These are phyloP conservation scores for Potamarius usumacintae DNA, from an alignment of 2,113 vertebrate species.

Conservation along the genomic window DNA sequence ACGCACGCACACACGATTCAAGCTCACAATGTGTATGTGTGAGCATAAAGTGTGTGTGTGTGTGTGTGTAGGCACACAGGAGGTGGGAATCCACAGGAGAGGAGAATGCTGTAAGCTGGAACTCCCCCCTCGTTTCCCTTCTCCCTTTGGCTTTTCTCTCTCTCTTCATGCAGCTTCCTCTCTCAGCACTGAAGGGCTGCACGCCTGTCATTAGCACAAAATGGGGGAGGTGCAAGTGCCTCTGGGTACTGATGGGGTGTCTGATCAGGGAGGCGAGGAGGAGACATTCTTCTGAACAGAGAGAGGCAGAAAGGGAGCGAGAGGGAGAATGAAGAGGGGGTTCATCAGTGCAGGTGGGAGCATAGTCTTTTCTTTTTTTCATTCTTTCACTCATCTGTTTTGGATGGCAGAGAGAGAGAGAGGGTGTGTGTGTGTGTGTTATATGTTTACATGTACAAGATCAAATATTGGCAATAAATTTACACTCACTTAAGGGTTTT, in stretches of 20 bases:
- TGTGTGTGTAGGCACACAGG: conserved; percentile 36
- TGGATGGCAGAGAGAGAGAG: not conserved
- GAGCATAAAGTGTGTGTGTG: not conserved
- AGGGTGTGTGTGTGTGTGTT: not conserved
- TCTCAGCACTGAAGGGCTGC: conserved; percentile 32
- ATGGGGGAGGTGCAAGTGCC: conserved; percentile 44
- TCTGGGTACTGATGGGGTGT: conserved; percentile 42
- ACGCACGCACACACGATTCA: conserved; percentile 13
- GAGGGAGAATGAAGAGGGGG: not conserved
- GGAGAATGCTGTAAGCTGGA: conserved; percentile 33
- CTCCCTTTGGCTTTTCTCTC: conserved; percentile 14
- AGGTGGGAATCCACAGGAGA: conserved; percentile 32
- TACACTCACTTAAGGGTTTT: not conserved
- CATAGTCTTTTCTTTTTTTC: conserved; percentile 4
- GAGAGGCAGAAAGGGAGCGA: conserved; percentile 29
- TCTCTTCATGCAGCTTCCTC: conserved; percentile 36
- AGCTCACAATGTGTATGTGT: not conserved
- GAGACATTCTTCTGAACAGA: conserved; percentile 41
- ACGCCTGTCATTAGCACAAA: conserved; percentile 45
- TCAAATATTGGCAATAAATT: not conserved
- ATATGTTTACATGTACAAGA: not conserved
- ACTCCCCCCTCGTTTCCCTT: conserved; percentile 30
- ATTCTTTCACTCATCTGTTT: conserved; percentile 17
- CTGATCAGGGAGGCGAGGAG: conserved; percentile 46
- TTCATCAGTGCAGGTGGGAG: conserved; percentile 32